A percentile compares a stretch with the other conserved stretches of the same genome.
These are phyloP conservation scores for Chironomus tepperi DNA, from an alignment of 1,140 invertebrate species.

Conservation along the genomic window DNA sequence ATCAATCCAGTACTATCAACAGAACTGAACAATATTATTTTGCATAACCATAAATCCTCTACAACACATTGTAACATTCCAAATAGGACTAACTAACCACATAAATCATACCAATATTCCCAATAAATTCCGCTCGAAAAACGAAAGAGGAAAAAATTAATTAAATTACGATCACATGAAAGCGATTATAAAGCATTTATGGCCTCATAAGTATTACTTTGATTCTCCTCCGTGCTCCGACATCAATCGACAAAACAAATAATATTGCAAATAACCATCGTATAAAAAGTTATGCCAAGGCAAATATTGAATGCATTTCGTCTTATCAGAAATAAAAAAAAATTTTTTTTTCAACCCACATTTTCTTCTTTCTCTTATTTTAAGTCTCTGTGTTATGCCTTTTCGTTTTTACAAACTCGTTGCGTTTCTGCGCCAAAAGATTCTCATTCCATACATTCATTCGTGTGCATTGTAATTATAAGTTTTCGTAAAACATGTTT, in stretches of 20 bases:
- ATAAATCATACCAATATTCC: too few relatives aligned
- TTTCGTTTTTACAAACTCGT: background rate
- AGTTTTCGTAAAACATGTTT: conserved; percentile 16
- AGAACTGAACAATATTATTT: too few relatives aligned
- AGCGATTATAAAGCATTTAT: background rate
- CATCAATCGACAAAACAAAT: conserved; percentile 23
- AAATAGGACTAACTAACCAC: too few relatives aligned
- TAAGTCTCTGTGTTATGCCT: background rate
- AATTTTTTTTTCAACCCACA: conserved; percentile 12
- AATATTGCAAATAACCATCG: conserved; percentile 6
- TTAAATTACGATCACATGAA: conserved; percentile 18
- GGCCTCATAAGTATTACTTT: background rate
- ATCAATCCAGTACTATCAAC: too few relatives aligned
- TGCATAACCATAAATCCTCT: too few relatives aligned
- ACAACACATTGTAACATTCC: too few relatives aligned
- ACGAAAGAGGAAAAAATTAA: conserved; percentile 13
- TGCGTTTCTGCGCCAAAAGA: background rate
- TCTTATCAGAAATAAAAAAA: conserved; percentile 17
- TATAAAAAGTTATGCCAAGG: background rate
- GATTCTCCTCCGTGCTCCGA: background rate
- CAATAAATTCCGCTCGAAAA: background rate
- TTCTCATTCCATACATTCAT: background rate
- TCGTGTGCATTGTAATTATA: conserved; percentile 18
- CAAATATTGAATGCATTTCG: conserved; percentile 19
- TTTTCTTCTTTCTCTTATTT: background rate